Conservation (phyloP, 2,113 vertebrate genomes). For the Nothoprocta perdicaria region DNA sequence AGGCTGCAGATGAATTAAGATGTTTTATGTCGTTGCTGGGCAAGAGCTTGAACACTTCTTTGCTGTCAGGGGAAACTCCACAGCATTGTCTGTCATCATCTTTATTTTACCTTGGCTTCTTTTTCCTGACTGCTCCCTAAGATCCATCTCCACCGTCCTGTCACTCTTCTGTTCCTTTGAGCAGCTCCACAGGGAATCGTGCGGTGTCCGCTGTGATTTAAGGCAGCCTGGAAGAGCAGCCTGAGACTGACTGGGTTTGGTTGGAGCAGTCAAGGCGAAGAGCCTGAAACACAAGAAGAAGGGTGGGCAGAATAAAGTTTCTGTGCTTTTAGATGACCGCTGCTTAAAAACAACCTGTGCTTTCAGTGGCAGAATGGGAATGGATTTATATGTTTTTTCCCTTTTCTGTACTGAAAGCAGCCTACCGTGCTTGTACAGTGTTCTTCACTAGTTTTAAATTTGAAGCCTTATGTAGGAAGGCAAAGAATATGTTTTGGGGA, state of each 20-base stretch:
- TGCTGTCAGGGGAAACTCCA: not conserved
- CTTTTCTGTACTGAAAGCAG: not conserved
- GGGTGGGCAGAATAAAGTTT: not conserved
- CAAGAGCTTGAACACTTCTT: not conserved
- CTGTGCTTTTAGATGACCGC: not conserved
- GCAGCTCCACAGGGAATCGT: not conserved
- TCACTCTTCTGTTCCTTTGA: not conserved
- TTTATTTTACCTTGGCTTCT: slow-evolving; percentile 3
- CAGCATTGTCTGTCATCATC: slow-evolving; percentile 16
- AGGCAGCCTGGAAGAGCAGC: not conserved
- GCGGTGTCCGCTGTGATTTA: slow-evolving; percentile 26
- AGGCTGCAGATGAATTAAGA: not conserved
- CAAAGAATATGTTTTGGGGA: slow-evolving; percentile 11
- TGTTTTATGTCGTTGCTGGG: not conserved
- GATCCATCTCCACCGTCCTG: not conserved
- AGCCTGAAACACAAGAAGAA: not conserved
- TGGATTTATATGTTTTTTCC: no score
- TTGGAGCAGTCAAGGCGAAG: not conserved
- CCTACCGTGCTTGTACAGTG: not conserved
- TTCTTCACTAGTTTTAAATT: not conserved
- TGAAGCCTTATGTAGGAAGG: not conserved
- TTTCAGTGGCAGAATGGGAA: not conserved
- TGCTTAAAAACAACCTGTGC: not conserved
- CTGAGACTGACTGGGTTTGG: not conserved
- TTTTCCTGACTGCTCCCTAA: not conserved